Base-by-base conservation (phyloP, 1,140 invertebrate species). In the Brevipalpus yothersi region DNA sequence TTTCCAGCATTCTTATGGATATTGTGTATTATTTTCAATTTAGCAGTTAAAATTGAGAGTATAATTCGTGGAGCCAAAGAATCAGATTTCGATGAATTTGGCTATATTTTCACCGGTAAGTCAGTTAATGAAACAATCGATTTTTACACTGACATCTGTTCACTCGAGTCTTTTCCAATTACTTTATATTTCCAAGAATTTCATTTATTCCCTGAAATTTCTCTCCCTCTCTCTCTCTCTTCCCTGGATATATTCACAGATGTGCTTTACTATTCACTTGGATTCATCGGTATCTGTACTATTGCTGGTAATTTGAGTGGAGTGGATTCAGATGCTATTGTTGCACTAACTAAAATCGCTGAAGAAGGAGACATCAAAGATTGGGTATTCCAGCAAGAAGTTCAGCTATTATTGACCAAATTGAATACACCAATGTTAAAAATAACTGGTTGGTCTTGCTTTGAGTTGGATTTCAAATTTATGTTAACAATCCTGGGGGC, bases 371-470 rank as follows among this genome's bases (percentile, higher is more conserved):
- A 58, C 19, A 43, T 58, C 7, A 40, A 23, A 8, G 56, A 58
- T 58, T 58, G 56, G 56, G 19, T 15, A 17, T 42, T 58, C 19
- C 56, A 58, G n/a, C 56, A 58, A 40, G 41, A 58, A 43, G 9
- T 41, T 23, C 56, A 58, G 42, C 42, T 58, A 0, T 40, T 58
- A 13, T n/a, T 58, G 13, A 43, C 56, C 9, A 58, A 58, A 45
- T 10, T 58, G 8, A 45, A 45, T 45, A 58, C 56, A 23, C 42
- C 41, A 43, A 58, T 45, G 41, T 13, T 58, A 23, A 23, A 40
- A 11, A n/a, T 58, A 2, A 40, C 56, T 43, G 56, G 56, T 12
- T 58, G 56, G 56, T 10, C 17, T 43, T 58, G 56, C 19, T 58
- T 58, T 45, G 56, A 43, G 19, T 13, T 58, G 13, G 42, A 58